These are phyloP conservation scores for Hippocampus zosterae DNA, from an alignment of 2,113 vertebrate species.

Conservation along the genomic window DNA sequence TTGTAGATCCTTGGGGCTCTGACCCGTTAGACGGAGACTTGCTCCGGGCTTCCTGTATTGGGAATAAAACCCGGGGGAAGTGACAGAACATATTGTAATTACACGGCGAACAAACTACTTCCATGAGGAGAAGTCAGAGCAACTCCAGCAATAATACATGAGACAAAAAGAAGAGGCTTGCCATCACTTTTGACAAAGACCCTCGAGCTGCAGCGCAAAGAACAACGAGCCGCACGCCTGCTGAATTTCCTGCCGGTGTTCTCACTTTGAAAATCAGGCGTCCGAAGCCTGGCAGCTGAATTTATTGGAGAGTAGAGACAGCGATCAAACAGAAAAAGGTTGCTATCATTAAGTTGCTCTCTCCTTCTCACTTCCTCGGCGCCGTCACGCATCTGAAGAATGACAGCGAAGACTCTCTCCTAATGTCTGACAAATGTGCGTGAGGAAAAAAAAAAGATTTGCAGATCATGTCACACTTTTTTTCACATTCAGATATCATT, in stretches of 20 bases:
- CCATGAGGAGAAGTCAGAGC: not conserved
- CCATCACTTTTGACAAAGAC: not conserved
- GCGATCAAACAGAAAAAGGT: slow-evolving; percentile 23
- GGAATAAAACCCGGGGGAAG: not conserved
- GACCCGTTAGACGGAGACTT: not conserved
- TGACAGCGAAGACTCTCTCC: slow-evolving; percentile 29
- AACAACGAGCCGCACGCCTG: not conserved
- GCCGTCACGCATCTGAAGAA: slow-evolving; percentile 30
- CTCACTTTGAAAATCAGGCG: slow-evolving; percentile 21
- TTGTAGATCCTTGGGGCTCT: no score
- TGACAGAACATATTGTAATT: slow-evolving; percentile 11
- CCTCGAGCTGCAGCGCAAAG: not conserved
- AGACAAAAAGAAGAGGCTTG: slow-evolving; percentile 2
- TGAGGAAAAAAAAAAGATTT: not conserved
- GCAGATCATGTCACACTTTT: not conserved
- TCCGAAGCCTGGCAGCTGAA: slow-evolving; percentile 28
- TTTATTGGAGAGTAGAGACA: slow-evolving; percentile 29
- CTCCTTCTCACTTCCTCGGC: slow-evolving; percentile 17
- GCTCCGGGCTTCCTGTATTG: not conserved
- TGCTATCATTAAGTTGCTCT: slow-evolving; percentile 7
- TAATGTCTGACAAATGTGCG: slow-evolving; percentile 6
- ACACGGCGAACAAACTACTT: slow-evolving; percentile 7
- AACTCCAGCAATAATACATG: slow-evolving; percentile 1
- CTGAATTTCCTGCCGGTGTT: slow-evolving; percentile 5
- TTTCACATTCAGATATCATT: not conserved